Base-by-base conservation (phyloP, 2,113 vertebrate species). In the Natator depressus region DNA sequence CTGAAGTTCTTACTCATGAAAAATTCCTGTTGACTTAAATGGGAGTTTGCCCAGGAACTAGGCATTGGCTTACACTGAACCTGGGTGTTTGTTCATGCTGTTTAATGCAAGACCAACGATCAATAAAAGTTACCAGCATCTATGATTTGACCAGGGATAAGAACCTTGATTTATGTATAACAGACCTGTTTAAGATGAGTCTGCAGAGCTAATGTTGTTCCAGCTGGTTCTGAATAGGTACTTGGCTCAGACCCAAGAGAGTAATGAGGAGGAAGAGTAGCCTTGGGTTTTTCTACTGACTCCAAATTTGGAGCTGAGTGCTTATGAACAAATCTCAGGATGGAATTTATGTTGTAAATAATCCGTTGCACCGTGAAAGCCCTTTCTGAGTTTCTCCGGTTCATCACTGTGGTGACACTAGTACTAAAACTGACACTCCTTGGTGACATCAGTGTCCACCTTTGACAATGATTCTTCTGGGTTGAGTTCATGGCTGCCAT, bases 381-480 rank as follows among this genome's bases (percentile, higher is more conserved):
- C 0, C 25, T 5, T 10, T 72, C 50, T 16, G 65, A 0, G 0
- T 82, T 88, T 89, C 69, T 93, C 85, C 88, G 19, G 49, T 90
- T 91, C 62, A 35, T 91, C 42, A 69, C 31, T 55, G 78, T 20
- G 80, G 20, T 14, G 27, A 54, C 16, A 10, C 35, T 80, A 29
- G 82, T 75, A 80, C 80, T 49, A 80, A 59, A n/a, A 31, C 49
- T 50, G 25, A 79, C 0, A 0, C 17, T 69, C 31, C 62, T 46
- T 46, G 11, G 42, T 76, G 72, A 76, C 72, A 42, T 76, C 9
- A 76, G 31, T 69, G 62, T 69, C 62, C 16, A 35, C 62, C 62
- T 69, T 69, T 69, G 16, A 25, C 25, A 13, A 46, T 38, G 72
- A 76, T 76, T 46, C 38, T 46, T 76, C 38, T 76, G 72, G 38